Conservation (phyloP, 2,113 vertebrate genomes). For the Oncorhynchus keta region DNA sequence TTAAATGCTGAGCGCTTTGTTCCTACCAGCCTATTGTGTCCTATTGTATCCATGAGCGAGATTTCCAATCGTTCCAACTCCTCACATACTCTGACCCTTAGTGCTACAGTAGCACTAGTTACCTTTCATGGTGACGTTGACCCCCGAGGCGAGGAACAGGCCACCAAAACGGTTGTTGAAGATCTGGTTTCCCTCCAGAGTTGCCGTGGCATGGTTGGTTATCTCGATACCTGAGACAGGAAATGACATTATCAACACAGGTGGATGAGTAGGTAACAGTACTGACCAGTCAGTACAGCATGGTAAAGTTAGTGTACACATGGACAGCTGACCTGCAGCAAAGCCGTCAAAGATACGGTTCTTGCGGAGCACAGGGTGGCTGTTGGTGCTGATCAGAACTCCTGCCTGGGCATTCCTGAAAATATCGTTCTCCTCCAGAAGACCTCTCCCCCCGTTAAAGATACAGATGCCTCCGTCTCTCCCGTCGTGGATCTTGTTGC, state of each 20-base stretch:
- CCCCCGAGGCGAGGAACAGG: constrained; percentile 96
- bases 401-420: constrained; percentile 98
- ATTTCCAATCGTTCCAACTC: no score
- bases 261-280: neutral
- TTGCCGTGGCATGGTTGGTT: constrained; percentile 98
- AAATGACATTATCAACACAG: neutral
- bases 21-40: no score
- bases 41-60: no score
- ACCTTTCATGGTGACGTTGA: constrained; percentile 99
- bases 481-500: constrained; percentile 99
- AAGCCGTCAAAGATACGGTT: constrained; percentile 99
- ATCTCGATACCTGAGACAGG: constrained; percentile 90
- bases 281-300: neutral
- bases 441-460: constrained; percentile 97
- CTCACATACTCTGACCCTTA: neutral
- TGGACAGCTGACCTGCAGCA: constrained; percentile 86
- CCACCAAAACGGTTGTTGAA: constrained; percentile 99
- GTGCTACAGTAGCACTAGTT: constrained; percentile 2
- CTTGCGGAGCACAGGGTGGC: constrained; percentile 95
- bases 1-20: no score
- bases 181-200: constrained; percentile 98
- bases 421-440: constrained; percentile 98
- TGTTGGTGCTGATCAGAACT: constrained; percentile 98
- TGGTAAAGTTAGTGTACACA: neutral
- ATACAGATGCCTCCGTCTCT: constrained; percentile 99